A percentile compares a stretch with the other conserved stretches of the same genome.
phyloP scores from a whole-genome alignment of 1,140 invertebrate genomes.

The Drosophila persimilis region DNA sequence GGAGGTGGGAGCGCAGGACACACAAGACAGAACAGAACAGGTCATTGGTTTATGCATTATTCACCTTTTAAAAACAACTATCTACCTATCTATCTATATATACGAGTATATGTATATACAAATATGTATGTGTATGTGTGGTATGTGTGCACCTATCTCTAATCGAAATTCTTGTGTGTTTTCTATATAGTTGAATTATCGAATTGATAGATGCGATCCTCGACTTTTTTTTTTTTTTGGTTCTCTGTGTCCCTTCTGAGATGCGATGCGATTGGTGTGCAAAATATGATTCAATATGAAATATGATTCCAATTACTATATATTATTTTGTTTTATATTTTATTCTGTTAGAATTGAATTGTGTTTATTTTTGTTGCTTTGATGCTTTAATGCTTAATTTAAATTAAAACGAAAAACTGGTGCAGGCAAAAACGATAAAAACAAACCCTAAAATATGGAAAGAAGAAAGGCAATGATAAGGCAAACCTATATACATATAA shows the following conservation, averaged over 20 bases:
- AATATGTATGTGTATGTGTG: constrained; percentile 9
- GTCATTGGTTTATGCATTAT: too few species aligned
- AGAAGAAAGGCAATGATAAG: constrained; percentile 23
- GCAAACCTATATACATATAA: constrained; percentile 21
- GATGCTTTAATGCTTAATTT: constrained; percentile 45
- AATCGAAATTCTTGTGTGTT: constrained; percentile 40
- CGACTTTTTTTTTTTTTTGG: constrained; percentile 29
- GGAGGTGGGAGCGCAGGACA: neutral
- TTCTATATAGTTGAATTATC: constrained; percentile 7
- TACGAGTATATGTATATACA: constrained; percentile 12
- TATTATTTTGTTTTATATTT: constrained; percentile 10
- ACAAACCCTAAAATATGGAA: constrained; percentile 6
- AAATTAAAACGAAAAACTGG: constrained; percentile 57
- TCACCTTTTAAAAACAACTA: constrained; percentile 6
- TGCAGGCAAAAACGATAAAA: constrained; percentile 64
- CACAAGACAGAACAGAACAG: neutral
- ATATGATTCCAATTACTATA: constrained; percentile 30
- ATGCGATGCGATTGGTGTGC: constrained; percentile 39
- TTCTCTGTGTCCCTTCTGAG: constrained; percentile 25
- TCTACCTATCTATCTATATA: constrained; percentile 15
- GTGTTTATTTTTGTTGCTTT: neutral
- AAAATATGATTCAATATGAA: constrained; percentile 22
- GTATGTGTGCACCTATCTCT: too few species aligned
- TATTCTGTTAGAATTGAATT: constrained; percentile 45
- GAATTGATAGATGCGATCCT: constrained; percentile 1